These are phyloP conservation scores for Drosophila pseudotalamancana DNA, from an alignment of 2,888 invertebrate species.

Conservation along the genomic window DNA sequence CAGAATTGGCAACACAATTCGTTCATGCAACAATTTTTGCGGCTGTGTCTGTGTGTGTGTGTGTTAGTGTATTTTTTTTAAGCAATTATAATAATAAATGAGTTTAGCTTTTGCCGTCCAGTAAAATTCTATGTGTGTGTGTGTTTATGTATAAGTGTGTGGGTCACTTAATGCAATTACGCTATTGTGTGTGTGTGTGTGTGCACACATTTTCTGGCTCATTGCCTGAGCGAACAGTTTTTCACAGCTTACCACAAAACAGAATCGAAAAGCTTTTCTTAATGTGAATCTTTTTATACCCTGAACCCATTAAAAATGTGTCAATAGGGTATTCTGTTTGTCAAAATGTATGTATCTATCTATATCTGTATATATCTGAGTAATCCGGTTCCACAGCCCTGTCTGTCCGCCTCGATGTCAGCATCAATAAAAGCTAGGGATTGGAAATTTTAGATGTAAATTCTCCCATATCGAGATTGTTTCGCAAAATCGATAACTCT, in stretches of 20 bases:
- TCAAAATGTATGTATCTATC: too few species aligned
- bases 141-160: constrained; percentile 16
- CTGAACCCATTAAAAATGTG: too few species aligned
- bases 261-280: background rate
- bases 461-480: too few species aligned
- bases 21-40: constrained; percentile 40
- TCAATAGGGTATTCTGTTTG: too few species aligned
- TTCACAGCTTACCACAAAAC: background rate
- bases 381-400: too few species aligned
- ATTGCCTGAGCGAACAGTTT: constrained; percentile 19
- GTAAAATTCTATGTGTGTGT: background rate
- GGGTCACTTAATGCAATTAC: constrained; percentile 64
- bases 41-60: background rate
- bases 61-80: constrained; percentile 33
- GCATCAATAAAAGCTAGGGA: too few species aligned
- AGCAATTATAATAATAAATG: constrained; percentile 76
- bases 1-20: constrained; percentile 29
- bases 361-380: too few species aligned
- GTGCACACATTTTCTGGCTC: constrained; percentile 43
- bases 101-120: constrained; percentile 42
- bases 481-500: too few species aligned
- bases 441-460: too few species aligned
- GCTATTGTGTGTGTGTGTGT: constrained; percentile 16
- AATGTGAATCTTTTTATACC: background rate
- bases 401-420: too few species aligned